Evolutionary conservation across 2,888 invertebrate species (phyloP), one percentile per base, ranked within the genome.

Genomic region (Hemistola chrysoprasaria): DNA sequence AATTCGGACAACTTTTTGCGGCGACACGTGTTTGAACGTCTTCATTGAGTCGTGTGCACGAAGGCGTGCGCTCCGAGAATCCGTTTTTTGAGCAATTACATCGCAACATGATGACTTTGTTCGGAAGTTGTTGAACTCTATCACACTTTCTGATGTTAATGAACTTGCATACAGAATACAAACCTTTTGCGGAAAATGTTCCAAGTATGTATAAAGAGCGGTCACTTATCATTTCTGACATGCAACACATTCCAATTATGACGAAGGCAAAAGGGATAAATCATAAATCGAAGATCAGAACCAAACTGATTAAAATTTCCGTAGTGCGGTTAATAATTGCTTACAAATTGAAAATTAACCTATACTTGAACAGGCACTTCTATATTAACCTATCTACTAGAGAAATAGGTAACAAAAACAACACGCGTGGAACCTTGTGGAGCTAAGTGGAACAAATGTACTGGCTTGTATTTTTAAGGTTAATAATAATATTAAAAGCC

Each of bases 1-100:
- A 58, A 62, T 62, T 66, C 56, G 56, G 53, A 54, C 57, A 48
- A 56, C 77, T 78, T 78, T 78, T 62, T 55, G 52, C 62, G 60
- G 61, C 62, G 66, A 66, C 71, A 65, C 65, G 62, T 56, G 56
- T 57, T 45, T 50, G 32, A 45, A 55, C 47, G 35, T 51, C 51
- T 57, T 55, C 57, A 55, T 55, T 55, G 53, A 56, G 30, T 48
- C 47, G 36, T 23, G 26, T 31, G 34, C 24, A 29, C 34, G 30
- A 23, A 16, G 16, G 25, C 11, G 35, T 35, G 40, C 35, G 46
- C 47, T 40, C 41, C 30, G 26, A 27, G 27, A 21, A 30, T 37
- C 20, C 28, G 22, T 30, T 28, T 44, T 37, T 43, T 37, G 37
- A 25, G 39, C 32, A 44, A 50, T 47, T 46, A 50, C 43, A 43